Conservation (phyloP, 2,797 vertebrate genomes). For the Chaunax sp. region DNA sequence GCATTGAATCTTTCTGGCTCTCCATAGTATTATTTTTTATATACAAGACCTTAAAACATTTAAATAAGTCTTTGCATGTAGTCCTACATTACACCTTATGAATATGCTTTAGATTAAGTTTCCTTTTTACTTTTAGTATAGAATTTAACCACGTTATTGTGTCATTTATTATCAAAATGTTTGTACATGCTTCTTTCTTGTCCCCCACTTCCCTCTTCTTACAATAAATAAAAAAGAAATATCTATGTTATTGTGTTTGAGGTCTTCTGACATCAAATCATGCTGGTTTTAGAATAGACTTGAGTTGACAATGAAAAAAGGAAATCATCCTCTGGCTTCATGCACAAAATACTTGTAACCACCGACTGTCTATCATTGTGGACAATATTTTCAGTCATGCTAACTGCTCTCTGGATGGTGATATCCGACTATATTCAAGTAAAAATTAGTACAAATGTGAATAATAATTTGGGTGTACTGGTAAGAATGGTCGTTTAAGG, state of each 20-base stretch:
- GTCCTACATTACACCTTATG: constrained; percentile 76
- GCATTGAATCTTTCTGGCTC: constrained; percentile 69
- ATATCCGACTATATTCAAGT: no score
- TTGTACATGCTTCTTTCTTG: constrained; percentile 76
- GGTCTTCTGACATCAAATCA: neutral
- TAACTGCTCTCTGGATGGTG: no score
- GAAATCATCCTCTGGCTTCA: neutral
- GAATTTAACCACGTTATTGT: constrained; percentile 79
- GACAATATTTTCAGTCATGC: neutral
- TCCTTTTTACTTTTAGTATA: constrained; percentile 75
- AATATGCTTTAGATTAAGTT: constrained; percentile 78
- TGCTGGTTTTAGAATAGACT: neutral
- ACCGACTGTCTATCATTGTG: no score
- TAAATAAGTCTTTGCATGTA: constrained; percentile 86
- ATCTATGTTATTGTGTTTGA: constrained; percentile 5
- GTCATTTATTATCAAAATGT: constrained; percentile 77
- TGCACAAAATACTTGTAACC: neutral
- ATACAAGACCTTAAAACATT: constrained; percentile 78
- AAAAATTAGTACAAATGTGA: neutral
- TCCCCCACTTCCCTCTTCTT: constrained; percentile 64
- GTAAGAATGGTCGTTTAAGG: no score
- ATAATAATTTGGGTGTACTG: no score
- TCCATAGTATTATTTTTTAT: constrained; percentile 83
- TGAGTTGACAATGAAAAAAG: neutral
- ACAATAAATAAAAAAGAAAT: constrained; percentile 79